Evolutionary conservation across 2,888 invertebrate species (phyloP).

Genomic region (Lepidocyrtoides sp.): DNA sequence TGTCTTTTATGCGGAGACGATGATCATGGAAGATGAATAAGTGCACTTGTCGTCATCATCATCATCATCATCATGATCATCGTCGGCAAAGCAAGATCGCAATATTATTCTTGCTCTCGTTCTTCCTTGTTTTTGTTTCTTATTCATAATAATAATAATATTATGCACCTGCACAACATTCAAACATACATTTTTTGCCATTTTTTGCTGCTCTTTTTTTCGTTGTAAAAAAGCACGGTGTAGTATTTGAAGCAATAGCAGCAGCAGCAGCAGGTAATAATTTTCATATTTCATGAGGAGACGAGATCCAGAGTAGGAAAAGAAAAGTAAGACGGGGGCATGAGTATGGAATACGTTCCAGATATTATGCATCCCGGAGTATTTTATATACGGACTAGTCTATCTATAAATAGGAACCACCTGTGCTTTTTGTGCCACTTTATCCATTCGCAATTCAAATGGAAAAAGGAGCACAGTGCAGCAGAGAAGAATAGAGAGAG

Average conservation of each 20-base stretch:
- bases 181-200: background rate
- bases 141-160: slow-evolving; percentile 9
- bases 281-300: slow-evolving; percentile 54
- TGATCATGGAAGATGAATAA: slow-evolving; percentile 31
- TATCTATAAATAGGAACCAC: slow-evolving; percentile 29
- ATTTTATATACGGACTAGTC: background rate
- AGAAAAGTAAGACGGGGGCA: background rate
- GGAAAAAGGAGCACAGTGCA: slow-evolving; percentile 26
- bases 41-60: slow-evolving; percentile 45
- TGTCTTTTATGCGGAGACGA: background rate
- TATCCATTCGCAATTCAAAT: background rate
- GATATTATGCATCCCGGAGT: slow-evolving; percentile 44
- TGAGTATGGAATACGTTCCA: slow-evolving; percentile 38
- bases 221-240: background rate
- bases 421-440: slow-evolving; percentile 47
- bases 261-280: slow-evolving; percentile 8
- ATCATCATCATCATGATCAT: slow-evolving; percentile 14
- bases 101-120: background rate
- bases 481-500: too few relatives aligned
- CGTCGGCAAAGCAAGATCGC: background rate
- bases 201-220: background rate
- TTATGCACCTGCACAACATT: slow-evolving; percentile 48
- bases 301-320: background rate
- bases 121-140: background rate
- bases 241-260: too few relatives aligned